These are phyloP conservation scores for Trachelus troglodyta DNA, from an alignment of 2,888 invertebrate species.

Conservation along the genomic window DNA sequence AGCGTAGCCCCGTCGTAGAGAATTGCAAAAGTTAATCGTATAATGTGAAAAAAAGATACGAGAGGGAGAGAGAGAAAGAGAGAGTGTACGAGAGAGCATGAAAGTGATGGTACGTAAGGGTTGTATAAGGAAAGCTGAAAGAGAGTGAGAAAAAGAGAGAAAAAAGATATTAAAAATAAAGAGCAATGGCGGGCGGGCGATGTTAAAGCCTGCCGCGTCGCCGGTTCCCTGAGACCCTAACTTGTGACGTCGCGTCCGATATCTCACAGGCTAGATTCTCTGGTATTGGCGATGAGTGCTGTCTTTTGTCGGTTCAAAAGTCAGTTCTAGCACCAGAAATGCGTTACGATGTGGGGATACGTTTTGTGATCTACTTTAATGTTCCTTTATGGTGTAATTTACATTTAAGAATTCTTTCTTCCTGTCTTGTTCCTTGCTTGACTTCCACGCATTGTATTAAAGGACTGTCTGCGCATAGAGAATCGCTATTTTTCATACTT, in stretches of 20 bases:
- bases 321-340: background rate
- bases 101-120: conserved; percentile 5
- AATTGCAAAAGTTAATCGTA: background rate
- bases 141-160: conserved; percentile 25
- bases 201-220: conserved; percentile 69
- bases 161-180: conserved; percentile 32
- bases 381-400: background rate
- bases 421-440: background rate
- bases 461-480: background rate
- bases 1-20: conserved; percentile 4
- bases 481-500: background rate
- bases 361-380: background rate
- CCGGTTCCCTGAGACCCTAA: conserved; percentile 84
- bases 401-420: background rate
- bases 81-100: conserved; percentile 4
- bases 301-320: conserved; percentile 56
- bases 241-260: conserved; percentile 75
- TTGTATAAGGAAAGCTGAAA: conserved; percentile 12
- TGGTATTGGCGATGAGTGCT: conserved; percentile 74
- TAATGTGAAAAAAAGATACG: conserved; percentile 2
- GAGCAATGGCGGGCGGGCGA: conserved; percentile 62
- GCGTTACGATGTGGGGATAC: background rate
- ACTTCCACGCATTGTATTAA: background rate
- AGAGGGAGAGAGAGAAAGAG: conserved; percentile 14
- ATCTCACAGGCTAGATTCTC: conserved; percentile 80